Conservation (phyloP, 2,797 vertebrate species). For the Siniperca undulata region DNA sequence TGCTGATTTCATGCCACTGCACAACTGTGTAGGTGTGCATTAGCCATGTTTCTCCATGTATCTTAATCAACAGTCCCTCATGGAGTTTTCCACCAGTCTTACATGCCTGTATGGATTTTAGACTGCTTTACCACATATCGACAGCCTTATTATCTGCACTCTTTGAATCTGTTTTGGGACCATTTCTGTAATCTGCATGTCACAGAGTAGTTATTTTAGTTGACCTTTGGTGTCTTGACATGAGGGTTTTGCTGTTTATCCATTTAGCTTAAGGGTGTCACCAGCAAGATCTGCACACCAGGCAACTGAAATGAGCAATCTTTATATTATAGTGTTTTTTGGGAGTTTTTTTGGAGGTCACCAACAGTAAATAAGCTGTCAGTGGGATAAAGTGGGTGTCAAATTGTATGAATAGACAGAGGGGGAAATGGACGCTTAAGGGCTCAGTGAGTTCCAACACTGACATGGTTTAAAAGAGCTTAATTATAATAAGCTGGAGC, state of each 20-base stretch:
- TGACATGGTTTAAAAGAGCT: conserved; percentile 82
- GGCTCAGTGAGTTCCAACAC: conserved; percentile 70
- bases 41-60: conserved; percentile 67
- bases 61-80: conserved; percentile 72
- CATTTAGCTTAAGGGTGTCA: conserved; percentile 56
- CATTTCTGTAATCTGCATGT: conserved; percentile 53
- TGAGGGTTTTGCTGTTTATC: conserved; percentile 47
- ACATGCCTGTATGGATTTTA: conserved; percentile 55
- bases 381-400: conserved; percentile 74
- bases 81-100: conserved; percentile 56
- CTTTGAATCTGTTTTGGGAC: conserved; percentile 29
- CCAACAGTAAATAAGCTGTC: conserved; percentile 75
- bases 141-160: conserved; percentile 50
- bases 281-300: conserved; percentile 34
- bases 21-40: conserved; percentile 76
- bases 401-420: conserved; percentile 70
- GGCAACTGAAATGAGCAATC: conserved; percentile 62
- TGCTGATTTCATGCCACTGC: conserved; percentile 67
- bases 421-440: conserved; percentile 73
- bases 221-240: conserved; percentile 55
- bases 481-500: conserved; percentile 83
- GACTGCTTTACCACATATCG: conserved; percentile 35
- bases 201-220: conserved; percentile 36
- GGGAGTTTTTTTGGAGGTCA: conserved; percentile 47
- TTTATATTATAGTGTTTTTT: conserved; percentile 31